phyloP scores from a whole-genome alignment of 2,888 invertebrate species.

The Sipunculus nudus region DNA sequence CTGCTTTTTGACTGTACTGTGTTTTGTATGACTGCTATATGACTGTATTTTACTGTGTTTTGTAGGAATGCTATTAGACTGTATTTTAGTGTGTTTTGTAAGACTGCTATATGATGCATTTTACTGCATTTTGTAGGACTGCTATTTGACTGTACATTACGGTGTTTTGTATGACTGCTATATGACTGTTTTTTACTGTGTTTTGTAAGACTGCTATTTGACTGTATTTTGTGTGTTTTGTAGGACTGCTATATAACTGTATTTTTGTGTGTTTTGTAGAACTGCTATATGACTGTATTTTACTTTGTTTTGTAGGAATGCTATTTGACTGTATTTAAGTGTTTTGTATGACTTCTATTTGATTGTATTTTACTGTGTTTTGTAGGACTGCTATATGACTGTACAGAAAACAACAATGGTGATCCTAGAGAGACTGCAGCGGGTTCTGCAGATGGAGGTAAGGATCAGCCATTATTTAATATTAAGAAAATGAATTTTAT shows the following conservation, averaged over 20 bases:
- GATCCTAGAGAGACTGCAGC: slow-evolving; percentile 91
- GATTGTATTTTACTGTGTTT: slow-evolving; percentile 15
- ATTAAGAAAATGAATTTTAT: background rate
- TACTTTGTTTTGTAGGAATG: no score
- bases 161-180: no score
- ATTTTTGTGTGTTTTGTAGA: no score
- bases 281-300: no score
- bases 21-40: no score
- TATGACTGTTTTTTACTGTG: no score
- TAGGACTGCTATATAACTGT: no score
- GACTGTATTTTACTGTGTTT: background rate
- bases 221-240: no score
- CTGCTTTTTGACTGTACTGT: no score
- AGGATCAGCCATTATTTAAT: slow-evolving; percentile 23
- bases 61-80: background rate
- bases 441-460: slow-evolving; percentile 91
- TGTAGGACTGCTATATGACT: slow-evolving; percentile 88
- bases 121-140: slow-evolving; percentile 72
- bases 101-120: slow-evolving; percentile 87
- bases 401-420: slow-evolving; percentile 98
- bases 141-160: slow-evolving; percentile 96
- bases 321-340: no score
- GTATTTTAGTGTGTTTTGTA: slow-evolving; percentile 35
- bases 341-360: background rate
- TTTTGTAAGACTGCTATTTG: no score